Base-by-base conservation (phyloP, 1,140 invertebrate genomes). In the Manduca sexta region DNA sequence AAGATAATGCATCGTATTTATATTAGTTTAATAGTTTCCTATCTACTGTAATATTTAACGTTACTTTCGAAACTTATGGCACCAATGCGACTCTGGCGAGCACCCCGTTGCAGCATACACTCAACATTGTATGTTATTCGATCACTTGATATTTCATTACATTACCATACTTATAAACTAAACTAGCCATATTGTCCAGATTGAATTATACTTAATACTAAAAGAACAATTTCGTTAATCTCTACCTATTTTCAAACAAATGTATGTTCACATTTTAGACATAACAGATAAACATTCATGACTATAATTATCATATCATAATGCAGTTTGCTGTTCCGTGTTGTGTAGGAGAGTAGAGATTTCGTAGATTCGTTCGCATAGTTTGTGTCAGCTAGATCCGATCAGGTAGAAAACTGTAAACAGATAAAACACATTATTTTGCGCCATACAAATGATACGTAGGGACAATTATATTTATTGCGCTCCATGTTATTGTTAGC, bases 131-230 rank as follows among this genome's bases (percentile, higher is more conserved):
- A 45, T 11, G 34, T 26, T 26, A 26, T 26, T 39, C 35, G 33
- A 43, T 34, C 42, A 55, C 31, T 42, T 45, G 41, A 38, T 42
- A 45, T 46, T 48, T 26, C 44, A 17, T 54, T 49, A 54, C 31
- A 52, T 43, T 51, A 41, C 13, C 48, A 52, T 56, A 60, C 35
- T 46, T 64, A 67, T 49, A 21, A 50, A 63, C 60, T 72, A 75
- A 61, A 40, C 61, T 71, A 74, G 51, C 61, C 62, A 64, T 74
- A 76, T 78, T 78, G 73, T 80, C 73, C 64, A 61, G 64, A 61
- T 49, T 67, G 60, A 67, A 65, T 45, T 60, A 52, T 52, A 17
- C 62, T 75, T 71, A 72, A 69, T 66, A 71, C 70, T 80, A 70
- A 45, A 45, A 18, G 12, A 5, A 40, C 17, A 40, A 40, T 11